Conservation (phyloP, 1,140 invertebrate genomes). For the Liolophura sinensis region DNA sequence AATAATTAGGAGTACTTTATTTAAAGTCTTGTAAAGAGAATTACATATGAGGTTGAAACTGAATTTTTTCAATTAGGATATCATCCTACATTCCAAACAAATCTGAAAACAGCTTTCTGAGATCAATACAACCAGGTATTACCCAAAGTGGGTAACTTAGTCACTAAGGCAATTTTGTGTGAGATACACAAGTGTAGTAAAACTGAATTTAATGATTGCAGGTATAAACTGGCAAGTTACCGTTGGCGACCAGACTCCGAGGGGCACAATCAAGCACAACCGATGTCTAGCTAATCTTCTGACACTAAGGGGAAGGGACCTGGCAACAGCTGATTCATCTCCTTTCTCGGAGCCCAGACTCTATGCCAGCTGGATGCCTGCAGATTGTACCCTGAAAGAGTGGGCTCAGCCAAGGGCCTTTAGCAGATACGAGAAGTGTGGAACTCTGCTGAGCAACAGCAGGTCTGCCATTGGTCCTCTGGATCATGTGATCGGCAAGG, state of each 20-base stretch:
- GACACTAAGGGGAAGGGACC: conserved; percentile 48
- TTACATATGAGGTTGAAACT: too few species aligned
- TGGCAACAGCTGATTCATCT: conserved; percentile 23
- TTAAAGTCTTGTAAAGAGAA: too few species aligned
- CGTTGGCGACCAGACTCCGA: conserved; percentile 25
- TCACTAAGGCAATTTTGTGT: too few species aligned
- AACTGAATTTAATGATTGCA: conserved; percentile 19
- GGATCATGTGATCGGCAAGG: conserved; percentile 48
- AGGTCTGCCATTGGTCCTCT: conserved; percentile 36
- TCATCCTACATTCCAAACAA: too few species aligned
- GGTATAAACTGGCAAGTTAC: conserved; percentile 56
- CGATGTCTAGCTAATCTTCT: conserved; percentile 47
- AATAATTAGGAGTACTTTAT: too few species aligned
- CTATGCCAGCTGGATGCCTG: conserved; percentile 47
- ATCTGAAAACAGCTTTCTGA: too few species aligned
- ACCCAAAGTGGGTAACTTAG: too few species aligned
- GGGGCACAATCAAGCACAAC: conserved; percentile 31
- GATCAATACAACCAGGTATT: too few species aligned
- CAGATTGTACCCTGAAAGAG: conserved; percentile 23
- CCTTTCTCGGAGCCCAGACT: conserved; percentile 44
- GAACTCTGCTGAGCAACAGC: conserved; percentile 52
- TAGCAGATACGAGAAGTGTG: conserved; percentile 52
- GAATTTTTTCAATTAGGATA: too few species aligned
- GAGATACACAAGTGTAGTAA: background rate
- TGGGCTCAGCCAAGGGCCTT: conserved; percentile 43